Evolutionary conservation across 2,113 vertebrate species (phyloP).

Genomic region (Labeo catla): DNA sequence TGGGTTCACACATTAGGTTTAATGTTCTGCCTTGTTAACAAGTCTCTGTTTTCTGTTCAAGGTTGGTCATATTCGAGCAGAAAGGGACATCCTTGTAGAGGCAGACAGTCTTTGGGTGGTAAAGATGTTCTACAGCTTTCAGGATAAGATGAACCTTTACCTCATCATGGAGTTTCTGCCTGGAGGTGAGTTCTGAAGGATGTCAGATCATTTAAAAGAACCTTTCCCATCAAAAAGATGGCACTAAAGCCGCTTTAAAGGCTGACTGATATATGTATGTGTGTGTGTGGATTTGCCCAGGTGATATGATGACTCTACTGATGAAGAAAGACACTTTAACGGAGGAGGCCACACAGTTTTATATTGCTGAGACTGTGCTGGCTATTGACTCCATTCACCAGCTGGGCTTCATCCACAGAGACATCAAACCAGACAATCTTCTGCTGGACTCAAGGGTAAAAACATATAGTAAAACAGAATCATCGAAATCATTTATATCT

Average conservation of each 20-base stretch:
- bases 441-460: conserved; percentile 93
- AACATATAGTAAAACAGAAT: no score
- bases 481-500: no score
- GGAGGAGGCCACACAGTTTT: conserved; percentile 97
- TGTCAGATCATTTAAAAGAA: neutral
- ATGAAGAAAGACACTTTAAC: conserved; percentile 99
- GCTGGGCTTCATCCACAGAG: conserved; percentile 95
- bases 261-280: neutral
- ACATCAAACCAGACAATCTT: conserved; percentile 98
- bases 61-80: conserved; percentile 97
- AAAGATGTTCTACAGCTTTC: conserved; percentile 99
- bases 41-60: conserved; percentile 56
- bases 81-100: conserved; percentile 96
- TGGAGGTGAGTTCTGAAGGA: conserved; percentile 80
- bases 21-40: neutral
- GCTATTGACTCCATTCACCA: conserved; percentile 98
- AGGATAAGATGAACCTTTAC: conserved; percentile 99
- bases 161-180: conserved; percentile 99
- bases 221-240: neutral
- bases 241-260: no score
- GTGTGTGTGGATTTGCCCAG: conserved; percentile 67
- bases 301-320: conserved; percentile 97
- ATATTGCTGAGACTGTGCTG: conserved; percentile 94
- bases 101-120: conserved; percentile 98
- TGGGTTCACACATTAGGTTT: neutral